Evolutionary conservation across 2,888 invertebrate species (phyloP).

Genomic region (Macaria liturata): DNA sequence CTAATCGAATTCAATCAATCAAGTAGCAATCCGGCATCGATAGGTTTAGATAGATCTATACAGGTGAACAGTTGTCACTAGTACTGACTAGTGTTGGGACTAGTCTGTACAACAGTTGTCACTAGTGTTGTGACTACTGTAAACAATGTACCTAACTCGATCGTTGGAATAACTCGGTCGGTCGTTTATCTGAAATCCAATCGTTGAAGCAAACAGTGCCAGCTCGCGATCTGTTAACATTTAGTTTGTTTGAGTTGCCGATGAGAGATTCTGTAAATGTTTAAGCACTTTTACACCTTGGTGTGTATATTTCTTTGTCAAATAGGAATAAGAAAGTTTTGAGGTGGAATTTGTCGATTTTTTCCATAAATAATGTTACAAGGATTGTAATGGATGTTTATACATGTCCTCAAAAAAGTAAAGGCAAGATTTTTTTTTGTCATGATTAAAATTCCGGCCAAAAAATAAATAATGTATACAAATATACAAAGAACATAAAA

Average conservation of each 20-base stretch:
- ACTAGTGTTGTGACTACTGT: conserved; percentile 27
- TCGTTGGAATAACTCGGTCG: conserved; percentile 39
- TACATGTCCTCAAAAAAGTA: no score
- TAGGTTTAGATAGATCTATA: neutral
- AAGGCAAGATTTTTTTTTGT: no score
- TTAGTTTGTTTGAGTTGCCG: conserved; percentile 36
- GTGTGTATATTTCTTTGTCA: no score
- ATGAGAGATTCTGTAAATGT: conserved; percentile 11
- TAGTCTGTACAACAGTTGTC: conserved; percentile 11
- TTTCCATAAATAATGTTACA: no score
- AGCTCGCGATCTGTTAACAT: conserved; percentile 35
- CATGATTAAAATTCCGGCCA: no score
- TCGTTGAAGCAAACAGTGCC: conserved; percentile 50
- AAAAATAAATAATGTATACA: no score
- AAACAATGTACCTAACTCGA: conserved; percentile 45
- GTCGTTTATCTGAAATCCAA: conserved; percentile 46
- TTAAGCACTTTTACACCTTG: neutral
- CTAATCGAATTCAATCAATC: neutral
- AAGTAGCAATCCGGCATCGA: conserved; percentile 2
- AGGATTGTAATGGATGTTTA: no score
- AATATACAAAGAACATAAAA: no score
- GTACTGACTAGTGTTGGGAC: conserved; percentile 2
- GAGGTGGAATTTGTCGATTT: no score
- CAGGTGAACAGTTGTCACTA: no score
- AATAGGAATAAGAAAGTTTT: no score